Conservation (phyloP, 2,888 invertebrate species). For the Cenopis cana region DNA sequence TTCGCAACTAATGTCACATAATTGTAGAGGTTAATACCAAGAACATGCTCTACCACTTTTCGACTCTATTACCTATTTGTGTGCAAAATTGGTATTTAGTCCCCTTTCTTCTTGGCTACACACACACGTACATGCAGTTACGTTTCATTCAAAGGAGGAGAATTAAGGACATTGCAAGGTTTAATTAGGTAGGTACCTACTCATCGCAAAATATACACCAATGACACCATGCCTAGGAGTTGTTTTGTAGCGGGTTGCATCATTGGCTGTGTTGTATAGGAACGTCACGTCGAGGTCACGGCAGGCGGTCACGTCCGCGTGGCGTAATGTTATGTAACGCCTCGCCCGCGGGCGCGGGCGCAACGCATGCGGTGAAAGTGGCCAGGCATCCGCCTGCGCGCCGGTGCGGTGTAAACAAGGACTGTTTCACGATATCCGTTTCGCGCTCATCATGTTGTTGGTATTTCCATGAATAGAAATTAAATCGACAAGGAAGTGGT, state of each 20-base stretch:
- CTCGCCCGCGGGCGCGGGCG: constrained; percentile 38
- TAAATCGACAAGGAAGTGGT: background rate
- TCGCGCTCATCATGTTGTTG: constrained; percentile 19
- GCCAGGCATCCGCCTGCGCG: constrained; percentile 41
- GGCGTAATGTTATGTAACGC: constrained; percentile 45
- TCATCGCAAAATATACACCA: background rate
- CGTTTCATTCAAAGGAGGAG: too few relatives aligned
- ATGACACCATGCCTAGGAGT: background rate
- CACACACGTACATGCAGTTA: too few relatives aligned
- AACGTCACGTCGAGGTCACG: constrained; percentile 38
- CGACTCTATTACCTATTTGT: too few relatives aligned
- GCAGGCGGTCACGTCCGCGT: constrained; percentile 37
- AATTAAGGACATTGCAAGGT: too few relatives aligned
- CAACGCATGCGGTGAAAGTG: constrained; percentile 52
- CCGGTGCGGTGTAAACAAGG: constrained; percentile 44
- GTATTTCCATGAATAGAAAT: constrained; percentile 2
- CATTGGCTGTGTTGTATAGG: constrained; percentile 6
- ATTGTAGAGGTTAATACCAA: too few relatives aligned
- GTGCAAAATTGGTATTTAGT: too few relatives aligned
- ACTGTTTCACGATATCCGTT: constrained; percentile 42
- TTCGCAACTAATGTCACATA: too few relatives aligned
- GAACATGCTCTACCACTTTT: too few relatives aligned
- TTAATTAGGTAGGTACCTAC: too few relatives aligned
- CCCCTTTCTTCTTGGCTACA: too few relatives aligned
- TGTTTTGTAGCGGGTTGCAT: constrained; percentile 14